Base-by-base conservation (phyloP, 2,888 invertebrate genomes). In the Gryllus longicercus region DNA sequence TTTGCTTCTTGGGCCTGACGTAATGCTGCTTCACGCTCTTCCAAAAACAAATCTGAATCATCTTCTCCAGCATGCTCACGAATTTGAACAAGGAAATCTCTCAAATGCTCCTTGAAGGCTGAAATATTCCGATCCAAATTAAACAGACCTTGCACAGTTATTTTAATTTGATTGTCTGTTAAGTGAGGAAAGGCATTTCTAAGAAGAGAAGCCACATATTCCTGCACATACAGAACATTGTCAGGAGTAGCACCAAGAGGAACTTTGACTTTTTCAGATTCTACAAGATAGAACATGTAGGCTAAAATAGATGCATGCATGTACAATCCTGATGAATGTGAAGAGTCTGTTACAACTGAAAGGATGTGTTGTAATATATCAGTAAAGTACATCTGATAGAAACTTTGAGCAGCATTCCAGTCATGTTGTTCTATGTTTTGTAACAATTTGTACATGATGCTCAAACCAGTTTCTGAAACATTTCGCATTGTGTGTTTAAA, bases 401-500 rank as follows among this genome's bases (percentile, higher is more conserved):
- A 99, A 86, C 96, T 95, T 88, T 98, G 98, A 79, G 98, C 97
- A 78, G 96, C 96, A 23, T 83, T 84, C 85, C 93, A 92, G 80
- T 94, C 94, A 85, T 95, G 94, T 63, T 89, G 87, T 86, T 96
- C 95, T 82, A 99, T 93, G 88, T 98, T 98, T 86, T 96, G 94
- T 84, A 99, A 89, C 87, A 99, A 90, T 86, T 94, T 90, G 85
- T 93, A 94, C 83, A 99, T 89, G 85, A 99, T 98, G 84, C 90
- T 88, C 49, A 95, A 89, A 79, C 97, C 97, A 81, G 96, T 98
- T 86, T 99, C 99, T 11, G 99, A 98, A 21, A 99, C 99, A 88
- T 98, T 98, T 85, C 99, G 91, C 98, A 99, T 99, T 74, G 98
- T 98, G 87, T 99, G 99, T 88, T 99, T 99, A 89, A 99, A 98